A percentile compares a stretch with the other conserved stretches of the same genome.
Evolutionary conservation across 2,888 invertebrate genomes (phyloP).

Genomic region (Sisyra nigra): DNA sequence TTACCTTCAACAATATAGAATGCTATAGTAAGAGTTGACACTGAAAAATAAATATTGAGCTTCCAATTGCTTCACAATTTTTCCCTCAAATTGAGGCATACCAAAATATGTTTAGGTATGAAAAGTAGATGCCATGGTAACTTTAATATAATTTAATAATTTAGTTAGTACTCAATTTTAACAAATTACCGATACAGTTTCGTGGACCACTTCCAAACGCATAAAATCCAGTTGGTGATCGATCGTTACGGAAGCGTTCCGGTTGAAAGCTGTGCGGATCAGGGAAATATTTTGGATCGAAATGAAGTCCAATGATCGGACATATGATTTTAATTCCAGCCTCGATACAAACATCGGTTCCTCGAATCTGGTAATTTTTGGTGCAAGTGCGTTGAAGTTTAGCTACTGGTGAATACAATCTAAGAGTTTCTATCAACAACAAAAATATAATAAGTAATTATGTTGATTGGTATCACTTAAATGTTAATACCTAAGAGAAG

Average conservation of each 20-base stretch:
- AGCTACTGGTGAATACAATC: conserved; percentile 26
- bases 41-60: too few species aligned
- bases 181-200: conserved; percentile 21
- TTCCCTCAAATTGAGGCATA: too few species aligned
- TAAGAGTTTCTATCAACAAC: conserved; percentile 24
- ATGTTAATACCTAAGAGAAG: conserved; percentile 15
- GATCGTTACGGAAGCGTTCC: conserved; percentile 16
- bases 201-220: conserved; percentile 25
- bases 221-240: conserved; percentile 15
- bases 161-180: too few species aligned
- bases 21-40: too few species aligned
- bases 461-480: too few species aligned
- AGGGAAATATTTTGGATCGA: conserved; percentile 17
- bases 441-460: too few species aligned
- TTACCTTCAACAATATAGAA: conserved; percentile 2
- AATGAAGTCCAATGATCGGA: conserved; percentile 21
- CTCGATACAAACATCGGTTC: conserved; percentile 23
- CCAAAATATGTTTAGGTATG: too few species aligned
- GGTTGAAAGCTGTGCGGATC: conserved; percentile 17
- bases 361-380: conserved; percentile 22
- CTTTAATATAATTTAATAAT: too few species aligned
- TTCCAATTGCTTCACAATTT: too few species aligned
- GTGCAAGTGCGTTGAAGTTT: conserved; percentile 20
- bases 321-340: conserved; percentile 25
- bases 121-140: too few species aligned